Base-by-base conservation (phyloP, 2,888 invertebrate genomes). In the Melieria picta region DNA sequence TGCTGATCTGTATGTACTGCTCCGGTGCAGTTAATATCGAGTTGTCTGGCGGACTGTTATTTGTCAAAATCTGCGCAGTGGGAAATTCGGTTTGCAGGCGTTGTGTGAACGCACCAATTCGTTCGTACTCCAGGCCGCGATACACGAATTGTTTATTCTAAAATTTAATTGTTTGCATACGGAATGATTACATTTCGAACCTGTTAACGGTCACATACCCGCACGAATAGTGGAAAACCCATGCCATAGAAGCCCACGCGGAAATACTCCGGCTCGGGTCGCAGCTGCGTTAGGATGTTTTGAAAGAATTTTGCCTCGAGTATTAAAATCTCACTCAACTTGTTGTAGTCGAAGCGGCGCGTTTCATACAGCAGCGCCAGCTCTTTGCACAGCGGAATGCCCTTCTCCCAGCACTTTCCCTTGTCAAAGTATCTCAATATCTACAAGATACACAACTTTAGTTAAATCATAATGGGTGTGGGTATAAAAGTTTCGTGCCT, bases 361-460 rank as follows among this genome's bases (percentile, higher is more conserved):
- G 91, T 92, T 86, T 98, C 97, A 85, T 98, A 97, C 1, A 97
- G 88, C 10, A 91, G 90, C 0, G 95, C 95, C 75, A 98, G 86
- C 83, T 97, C 97, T 81, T 97, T 96, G 77, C 96, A 93, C 55
- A 98, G 85, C 0, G 97, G 96, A 52, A 98, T 92, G 1, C 97
- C 97, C 87, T 97, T 96, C 84, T 98, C 98, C 98, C 98, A 98
- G 80, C 96, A 95, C 91, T 97, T 97, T 78, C 98, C 98, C 76
- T 94, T 93, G 83, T 98, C 97, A 82, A 97, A 97, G 84, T 97
- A 96, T 81, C 93, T 93, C 68, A 98, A 91, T 60, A 97, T 97
- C 88, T 94, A 52, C 7, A 75, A 52, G 4, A 30, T 30, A 2
- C 30, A 30, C 30, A 30, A 30, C 30, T 30, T 30, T 30, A 30